Conservation (phyloP, 2,113 vertebrate genomes). For the Apodemus sylvaticus region DNA sequence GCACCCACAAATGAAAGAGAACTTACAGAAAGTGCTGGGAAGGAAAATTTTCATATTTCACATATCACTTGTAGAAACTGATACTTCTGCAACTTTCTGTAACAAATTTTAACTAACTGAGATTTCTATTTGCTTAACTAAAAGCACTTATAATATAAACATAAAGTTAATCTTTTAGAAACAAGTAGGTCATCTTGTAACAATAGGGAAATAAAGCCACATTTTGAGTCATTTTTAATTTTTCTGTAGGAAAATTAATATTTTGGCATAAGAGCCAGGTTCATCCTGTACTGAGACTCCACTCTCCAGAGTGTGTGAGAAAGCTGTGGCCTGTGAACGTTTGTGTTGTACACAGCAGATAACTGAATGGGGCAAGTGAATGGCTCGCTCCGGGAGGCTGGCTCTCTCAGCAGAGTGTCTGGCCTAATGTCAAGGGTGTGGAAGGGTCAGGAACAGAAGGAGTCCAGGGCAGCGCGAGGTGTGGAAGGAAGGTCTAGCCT, state of each 20-base stretch:
- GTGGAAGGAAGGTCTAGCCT: background rate
- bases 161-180: background rate
- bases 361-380: background rate
- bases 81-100: background rate
- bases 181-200: background rate
- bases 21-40: background rate
- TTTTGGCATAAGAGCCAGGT: background rate
- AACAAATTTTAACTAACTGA: constrained; percentile 32
- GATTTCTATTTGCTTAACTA: constrained; percentile 27
- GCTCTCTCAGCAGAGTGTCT: background rate
- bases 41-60: constrained; percentile 48
- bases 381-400: too few relatives aligned
- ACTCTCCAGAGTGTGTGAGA: constrained; percentile 24
- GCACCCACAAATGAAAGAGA: background rate
- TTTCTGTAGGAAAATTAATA: background rate
- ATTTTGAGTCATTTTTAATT: constrained; percentile 20
- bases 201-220: background rate
- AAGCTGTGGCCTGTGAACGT: background rate
- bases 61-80: constrained; percentile 36
- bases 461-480: background rate
- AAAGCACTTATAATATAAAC: background rate
- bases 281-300: background rate
- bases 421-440: background rate
- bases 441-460: background rate
- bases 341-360: background rate